Conservation (phyloP, 2,888 invertebrate species). For the Drosophila eohydei region DNA sequence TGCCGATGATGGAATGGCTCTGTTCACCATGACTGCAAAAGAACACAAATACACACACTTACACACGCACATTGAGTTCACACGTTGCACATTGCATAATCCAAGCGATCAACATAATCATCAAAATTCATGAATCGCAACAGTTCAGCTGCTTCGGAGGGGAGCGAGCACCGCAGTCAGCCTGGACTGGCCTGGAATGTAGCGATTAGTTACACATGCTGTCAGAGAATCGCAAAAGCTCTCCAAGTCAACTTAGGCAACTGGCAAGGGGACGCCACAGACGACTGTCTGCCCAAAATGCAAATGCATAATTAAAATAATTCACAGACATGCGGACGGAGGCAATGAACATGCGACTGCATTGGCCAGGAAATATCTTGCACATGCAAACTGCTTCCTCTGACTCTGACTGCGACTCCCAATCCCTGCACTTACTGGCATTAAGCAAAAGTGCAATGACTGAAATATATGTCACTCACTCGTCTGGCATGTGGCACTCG, state of each 20-base stretch:
- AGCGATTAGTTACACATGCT: constrained; percentile 68
- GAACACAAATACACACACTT: background rate
- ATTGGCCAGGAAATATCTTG: constrained; percentile 38
- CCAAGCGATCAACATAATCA: constrained; percentile 72
- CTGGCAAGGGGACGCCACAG: constrained; percentile 19
- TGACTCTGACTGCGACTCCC: background rate
- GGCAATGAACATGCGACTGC: constrained; percentile 61
- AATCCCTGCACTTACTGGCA: constrained; percentile 4
- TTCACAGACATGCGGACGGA: constrained; percentile 59
- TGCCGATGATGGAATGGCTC: constrained; percentile 56
- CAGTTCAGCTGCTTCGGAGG: background rate
- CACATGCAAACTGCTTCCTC: constrained; percentile 11
- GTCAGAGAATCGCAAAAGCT: constrained; percentile 27
- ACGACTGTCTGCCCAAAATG: constrained; percentile 51
- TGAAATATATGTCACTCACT: constrained; percentile 57
- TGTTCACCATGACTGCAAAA: background rate
- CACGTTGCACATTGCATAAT: constrained; percentile 67
- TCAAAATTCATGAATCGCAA: constrained; percentile 73
- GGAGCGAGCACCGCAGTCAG: background rate
- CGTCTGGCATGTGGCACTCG: constrained; percentile 21
- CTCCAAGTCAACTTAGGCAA: constrained; percentile 23
- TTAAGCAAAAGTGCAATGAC: constrained; percentile 60
- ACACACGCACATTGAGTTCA: constrained; percentile 64
- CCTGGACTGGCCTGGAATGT: constrained; percentile 21
- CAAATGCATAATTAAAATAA: constrained; percentile 75